Evolutionary conservation across 2,113 vertebrate genomes (phyloP).

Genomic region (Perca flavescens): DNA sequence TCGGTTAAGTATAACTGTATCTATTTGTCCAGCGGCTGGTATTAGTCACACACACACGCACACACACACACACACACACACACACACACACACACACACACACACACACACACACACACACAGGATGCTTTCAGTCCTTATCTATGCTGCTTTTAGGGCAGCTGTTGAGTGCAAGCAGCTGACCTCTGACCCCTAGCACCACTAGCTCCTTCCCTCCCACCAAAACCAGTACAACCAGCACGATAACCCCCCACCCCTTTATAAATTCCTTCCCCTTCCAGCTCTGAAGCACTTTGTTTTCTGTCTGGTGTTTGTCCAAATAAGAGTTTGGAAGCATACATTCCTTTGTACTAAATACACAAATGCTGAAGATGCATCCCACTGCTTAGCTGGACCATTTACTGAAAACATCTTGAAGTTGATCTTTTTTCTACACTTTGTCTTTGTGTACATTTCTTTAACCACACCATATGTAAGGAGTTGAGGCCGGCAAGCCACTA

Average conservation of each 20-base stretch:
- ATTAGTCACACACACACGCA: conserved; percentile 79
- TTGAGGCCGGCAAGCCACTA: conserved; percentile 15
- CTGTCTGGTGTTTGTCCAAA: conserved; percentile 66
- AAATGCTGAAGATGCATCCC: not conserved
- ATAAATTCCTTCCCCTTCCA: conserved; percentile 82
- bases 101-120: conserved; percentile 79
- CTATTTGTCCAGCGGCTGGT: conserved; percentile 81
- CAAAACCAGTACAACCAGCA: conserved; percentile 67
- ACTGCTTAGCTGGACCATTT: not conserved
- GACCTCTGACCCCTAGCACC: conserved; percentile 86
- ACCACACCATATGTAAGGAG: conserved; percentile 16
- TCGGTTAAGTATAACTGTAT: conserved; percentile 83
- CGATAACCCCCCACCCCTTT: conserved; percentile 75
- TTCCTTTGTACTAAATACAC: conserved; percentile 28
- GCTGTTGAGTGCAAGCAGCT: conserved; percentile 89
- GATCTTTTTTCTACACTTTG: not conserved
- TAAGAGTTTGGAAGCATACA: conserved; percentile 29
- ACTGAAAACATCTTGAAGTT: not conserved
- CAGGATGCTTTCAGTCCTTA: conserved; percentile 92
- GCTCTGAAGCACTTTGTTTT: conserved; percentile 71
- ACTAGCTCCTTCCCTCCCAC: conserved; percentile 72
- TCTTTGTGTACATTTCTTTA: conserved; percentile 26
- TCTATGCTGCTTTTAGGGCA: conserved; percentile 88
- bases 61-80: conserved; percentile 67
- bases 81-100: conserved; percentile 70